phyloP scores from a whole-genome alignment of 2,113 vertebrate genomes.

The Chitala chitala region DNA sequence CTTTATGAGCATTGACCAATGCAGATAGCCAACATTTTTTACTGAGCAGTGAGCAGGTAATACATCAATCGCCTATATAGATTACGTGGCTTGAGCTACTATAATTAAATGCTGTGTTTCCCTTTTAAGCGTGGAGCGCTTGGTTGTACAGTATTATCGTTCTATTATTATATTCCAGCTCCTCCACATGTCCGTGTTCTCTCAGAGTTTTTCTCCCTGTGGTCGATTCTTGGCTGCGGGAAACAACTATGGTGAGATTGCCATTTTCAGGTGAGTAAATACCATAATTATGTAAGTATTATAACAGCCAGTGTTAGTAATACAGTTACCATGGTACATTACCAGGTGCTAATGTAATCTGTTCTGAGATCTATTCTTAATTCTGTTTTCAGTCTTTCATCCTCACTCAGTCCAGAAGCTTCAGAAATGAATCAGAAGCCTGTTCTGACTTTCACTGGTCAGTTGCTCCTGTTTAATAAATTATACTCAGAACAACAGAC shows the following conservation, averaged over 20 bases:
- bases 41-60: too few species aligned
- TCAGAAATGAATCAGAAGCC: conserved; percentile 70
- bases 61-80: too few species aligned
- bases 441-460: conserved; percentile 71
- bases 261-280: conserved; percentile 72
- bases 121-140: neutral
- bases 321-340: neutral
- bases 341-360: neutral
- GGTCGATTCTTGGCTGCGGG: conserved; percentile 77
- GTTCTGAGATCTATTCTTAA: neutral
- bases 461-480: conserved; percentile 30
- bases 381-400: conserved; percentile 61
- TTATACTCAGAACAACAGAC: too few species aligned
- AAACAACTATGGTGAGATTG: conserved; percentile 82
- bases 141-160: neutral
- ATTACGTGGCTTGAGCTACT: too few species aligned
- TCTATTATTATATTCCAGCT: conserved; percentile 50
- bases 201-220: conserved; percentile 80
- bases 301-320: too few species aligned
- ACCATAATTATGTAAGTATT: too few species aligned
- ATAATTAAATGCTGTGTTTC: neutral
- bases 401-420: conserved; percentile 78
- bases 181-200: conserved; percentile 84
- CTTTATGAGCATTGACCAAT: too few species aligned
- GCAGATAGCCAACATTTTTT: too few species aligned